A percentile compares a stretch with the other conserved stretches of the same genome.
Evolutionary conservation across 2,113 vertebrate species (phyloP).

Genomic region (Leucopsar rothschildi): DNA sequence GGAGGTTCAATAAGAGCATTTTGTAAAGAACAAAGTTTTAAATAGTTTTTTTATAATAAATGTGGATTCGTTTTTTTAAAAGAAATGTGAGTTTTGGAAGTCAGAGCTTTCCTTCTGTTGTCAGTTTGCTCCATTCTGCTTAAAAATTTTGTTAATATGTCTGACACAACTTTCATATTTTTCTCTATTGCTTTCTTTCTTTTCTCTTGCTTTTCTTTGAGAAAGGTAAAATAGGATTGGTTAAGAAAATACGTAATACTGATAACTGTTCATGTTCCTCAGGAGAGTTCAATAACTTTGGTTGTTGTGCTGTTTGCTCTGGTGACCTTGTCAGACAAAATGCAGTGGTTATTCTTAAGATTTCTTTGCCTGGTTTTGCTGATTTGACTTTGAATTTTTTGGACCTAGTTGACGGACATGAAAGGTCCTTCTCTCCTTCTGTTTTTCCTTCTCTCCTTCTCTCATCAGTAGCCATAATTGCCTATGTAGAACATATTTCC

Average conservation of each 20-base stretch:
- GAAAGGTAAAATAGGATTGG: background rate
- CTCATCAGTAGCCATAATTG: rapidly evolving
- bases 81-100: background rate
- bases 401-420: rapidly evolving
- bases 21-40: background rate
- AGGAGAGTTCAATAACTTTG: background rate
- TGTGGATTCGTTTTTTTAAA: background rate
- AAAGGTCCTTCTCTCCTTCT: background rate
- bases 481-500: rapidly evolving
- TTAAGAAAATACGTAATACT: background rate
- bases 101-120: background rate
- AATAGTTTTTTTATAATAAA: background rate
- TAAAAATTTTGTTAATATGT: background rate
- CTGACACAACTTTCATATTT: background rate
- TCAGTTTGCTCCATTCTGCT: background rate
- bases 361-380: background rate
- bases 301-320: background rate
- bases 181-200: background rate
- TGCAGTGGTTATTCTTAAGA: background rate
- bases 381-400: background rate
- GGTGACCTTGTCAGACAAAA: background rate
- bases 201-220: background rate
- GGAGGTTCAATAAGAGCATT: background rate
- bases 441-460: background rate
- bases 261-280: rapidly evolving